Evolutionary conservation across 1,140 invertebrate genomes (phyloP), one percentile per base, ranked within the genome.

Genomic region (Coenobita brevimanus): DNA sequence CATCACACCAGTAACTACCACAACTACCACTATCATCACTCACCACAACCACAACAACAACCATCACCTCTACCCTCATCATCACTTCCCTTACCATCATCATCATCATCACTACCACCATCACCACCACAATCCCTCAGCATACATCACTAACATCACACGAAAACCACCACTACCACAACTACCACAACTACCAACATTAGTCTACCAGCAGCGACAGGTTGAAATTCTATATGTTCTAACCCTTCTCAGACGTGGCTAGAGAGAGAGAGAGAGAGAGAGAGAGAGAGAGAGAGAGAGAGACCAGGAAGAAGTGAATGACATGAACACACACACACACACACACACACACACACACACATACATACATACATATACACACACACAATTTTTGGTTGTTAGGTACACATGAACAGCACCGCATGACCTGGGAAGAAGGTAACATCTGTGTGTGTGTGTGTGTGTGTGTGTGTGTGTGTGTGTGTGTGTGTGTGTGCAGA

Each of bases 401-500:
- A n/a, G n/a, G n/a, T n/a, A n/a, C n/a, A n/a, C n/a, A n/a, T n/a
- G n/a, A n/a, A n/a, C n/a, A n/a, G n/a, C n/a, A n/a, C n/a, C n/a
- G n/a, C n/a, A n/a, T n/a, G n/a, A n/a, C n/a, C n/a, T n/a, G n/a
- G n/a, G n/a, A n/a, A n/a, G n/a, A n/a, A 69, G n/a, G 64, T 69
- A 33, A 4, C 6, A 33, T 6, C 4, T 69, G 64, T 50, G 46
- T 17, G 17, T 6, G 46, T 50, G 46, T 50, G 6, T 50, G 6
- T 50, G 46, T 50, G 46, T 79, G 8, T 79, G 21, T 79, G 38
- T 79, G 73, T 76, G 73, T 43, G 73, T 76, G 38, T 76, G 73
- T 76, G 73, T 76, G 73, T 76, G 73, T 76, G 73, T 30, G 4
- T 43, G 73, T 76, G 24, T 76, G 27, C 36, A 24, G 4, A 33